phyloP scores from a whole-genome alignment of 2,113 vertebrate genomes.

The Fregetta grallaria region DNA sequence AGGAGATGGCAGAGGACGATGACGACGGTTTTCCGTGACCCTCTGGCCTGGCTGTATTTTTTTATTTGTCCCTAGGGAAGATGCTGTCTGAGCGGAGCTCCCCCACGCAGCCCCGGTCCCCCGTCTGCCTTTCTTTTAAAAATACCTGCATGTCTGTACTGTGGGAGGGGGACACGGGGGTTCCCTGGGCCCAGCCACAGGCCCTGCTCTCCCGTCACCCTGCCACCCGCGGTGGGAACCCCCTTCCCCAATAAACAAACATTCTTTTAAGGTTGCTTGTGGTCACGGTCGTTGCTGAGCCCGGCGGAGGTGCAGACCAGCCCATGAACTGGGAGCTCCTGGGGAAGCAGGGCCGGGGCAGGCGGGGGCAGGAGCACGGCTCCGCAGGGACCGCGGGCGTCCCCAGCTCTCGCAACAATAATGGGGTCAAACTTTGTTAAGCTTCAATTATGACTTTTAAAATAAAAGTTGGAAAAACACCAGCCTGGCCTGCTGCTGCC shows the following conservation, averaged over 20 bases:
- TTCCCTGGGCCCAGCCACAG: background rate
- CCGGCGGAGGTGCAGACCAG: background rate
- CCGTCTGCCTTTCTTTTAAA: conserved; percentile 54
- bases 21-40: conserved; percentile 94
- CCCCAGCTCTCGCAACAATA: background rate
- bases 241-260: background rate
- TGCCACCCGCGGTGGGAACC: background rate
- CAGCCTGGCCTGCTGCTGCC: background rate
- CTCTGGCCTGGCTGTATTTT: conserved; percentile 31
- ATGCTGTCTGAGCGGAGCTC: conserved; percentile 21
- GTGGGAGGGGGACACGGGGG: background rate
- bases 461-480: conserved; percentile 67
- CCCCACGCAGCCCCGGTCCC: background rate
- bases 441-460: conserved; percentile 79
- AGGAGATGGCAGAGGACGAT: conserved; percentile 98
- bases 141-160: conserved; percentile 49
- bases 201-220: background rate
- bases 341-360: conserved; percentile 14
- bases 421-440: conserved; percentile 71
- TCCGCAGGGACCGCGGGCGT: background rate
- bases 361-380: background rate
- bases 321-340: background rate
- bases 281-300: background rate
- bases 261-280: background rate
- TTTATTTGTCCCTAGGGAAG: conserved; percentile 29